Evolutionary conservation across 1,140 invertebrate genomes (phyloP), one percentile per base, ranked within the genome.

Genomic region (Oryctes rhinoceros): DNA sequence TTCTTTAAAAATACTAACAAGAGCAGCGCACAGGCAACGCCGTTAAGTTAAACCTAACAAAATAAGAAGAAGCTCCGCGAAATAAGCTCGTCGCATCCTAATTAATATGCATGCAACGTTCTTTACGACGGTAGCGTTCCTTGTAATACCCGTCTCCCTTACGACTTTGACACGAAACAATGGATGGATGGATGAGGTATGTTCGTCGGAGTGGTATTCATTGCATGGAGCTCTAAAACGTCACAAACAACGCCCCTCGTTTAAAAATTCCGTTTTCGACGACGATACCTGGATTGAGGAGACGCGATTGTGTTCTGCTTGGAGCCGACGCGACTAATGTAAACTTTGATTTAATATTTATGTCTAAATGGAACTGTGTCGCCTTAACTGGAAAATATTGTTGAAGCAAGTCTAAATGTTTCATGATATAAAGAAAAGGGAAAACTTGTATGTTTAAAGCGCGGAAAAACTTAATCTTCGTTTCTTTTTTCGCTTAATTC

Each of bases 291-390:
- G 39, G 39, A 59, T 18, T 13, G 15, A n/a, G 53, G 15, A n/a
- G 13, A 59, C 53, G 53, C 15, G 53, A 18, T 59, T 59, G 53
- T 59, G 3, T 18, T 6, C 6, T 59, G 15, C 18, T 18, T 59
- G 18, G 53, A 44, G 15, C 6, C 15, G 53, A 59, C 18, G n/a
- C 53, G 53, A 59, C 53, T 59, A 18, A 59, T 18, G 18, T 18
- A 59, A 59, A 59, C 53, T 59, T 59, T 59, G 53, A 59, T 59
- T 59, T 59, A 59, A 59, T 59, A 59, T 59, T 59, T 59, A 59
- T 59, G 15, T 59, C 3, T 59, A 59, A 59, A 59, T 59, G 53
- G 15, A 59, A 18, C 13, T 15, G n/a, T 6, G 39, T 4, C 5
- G 39, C 39, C 39, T 44, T 44, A 44, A 44, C 39, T 44, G 39